Evolutionary conservation across 2,797 vertebrate species (phyloP).

Genomic region (Phylloscopus collybita): DNA sequence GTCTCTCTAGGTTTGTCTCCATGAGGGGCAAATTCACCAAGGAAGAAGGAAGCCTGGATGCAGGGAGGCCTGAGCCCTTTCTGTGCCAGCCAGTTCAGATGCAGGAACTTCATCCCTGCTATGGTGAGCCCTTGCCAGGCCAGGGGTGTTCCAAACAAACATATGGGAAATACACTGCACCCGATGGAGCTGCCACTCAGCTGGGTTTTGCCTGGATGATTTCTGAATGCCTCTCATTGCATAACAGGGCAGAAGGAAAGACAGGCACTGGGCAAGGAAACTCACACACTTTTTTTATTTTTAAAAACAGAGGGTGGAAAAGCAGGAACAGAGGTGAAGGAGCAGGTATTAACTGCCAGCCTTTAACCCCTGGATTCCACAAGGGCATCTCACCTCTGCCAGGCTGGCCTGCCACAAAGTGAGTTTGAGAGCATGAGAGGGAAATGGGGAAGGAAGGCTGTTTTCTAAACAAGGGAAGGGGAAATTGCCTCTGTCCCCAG

Average conservation of each 20-base stretch:
- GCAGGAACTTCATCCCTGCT: not conserved
- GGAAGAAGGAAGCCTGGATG: not conserved
- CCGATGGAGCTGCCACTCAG: rapidly evolving
- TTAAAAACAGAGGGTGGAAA: not conserved
- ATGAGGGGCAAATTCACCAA: not conserved
- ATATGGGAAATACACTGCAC: rapidly evolving
- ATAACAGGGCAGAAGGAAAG: not conserved
- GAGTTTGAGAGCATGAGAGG: not conserved
- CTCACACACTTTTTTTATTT: not conserved
- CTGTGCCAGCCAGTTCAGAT: not conserved
- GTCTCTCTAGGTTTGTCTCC: not conserved
- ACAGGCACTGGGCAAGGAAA: not conserved
- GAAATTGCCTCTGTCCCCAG: not conserved
- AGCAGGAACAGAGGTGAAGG: not conserved
- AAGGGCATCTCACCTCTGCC: not conserved
- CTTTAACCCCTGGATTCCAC: not conserved
- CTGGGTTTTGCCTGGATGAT: not conserved
- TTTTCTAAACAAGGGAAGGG: not conserved
- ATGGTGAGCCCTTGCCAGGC: not conserved
- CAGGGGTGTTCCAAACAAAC: not conserved
- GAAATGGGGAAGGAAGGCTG: not conserved
- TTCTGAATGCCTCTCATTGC: not conserved
- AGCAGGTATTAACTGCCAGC: not conserved
- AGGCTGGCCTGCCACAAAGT: not conserved
- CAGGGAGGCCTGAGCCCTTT: not conserved